These are phyloP conservation scores for Antechinus flavipes DNA, from an alignment of 2,113 vertebrate genomes.

Conservation along the genomic window DNA sequence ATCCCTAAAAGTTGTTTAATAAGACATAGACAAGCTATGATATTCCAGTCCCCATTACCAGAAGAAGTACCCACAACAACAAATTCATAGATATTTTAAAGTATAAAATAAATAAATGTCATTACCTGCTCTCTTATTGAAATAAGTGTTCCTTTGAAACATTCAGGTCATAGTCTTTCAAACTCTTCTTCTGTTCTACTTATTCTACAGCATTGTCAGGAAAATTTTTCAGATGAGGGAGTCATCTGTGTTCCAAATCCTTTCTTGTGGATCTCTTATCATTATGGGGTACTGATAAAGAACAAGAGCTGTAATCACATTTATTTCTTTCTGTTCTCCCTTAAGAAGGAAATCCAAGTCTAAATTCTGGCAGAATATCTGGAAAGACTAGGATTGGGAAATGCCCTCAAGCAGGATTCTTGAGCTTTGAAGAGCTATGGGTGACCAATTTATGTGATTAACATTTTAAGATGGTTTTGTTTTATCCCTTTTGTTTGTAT, in stretches of 20 bases:
- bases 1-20: neutral
- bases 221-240: neutral
- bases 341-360: neutral
- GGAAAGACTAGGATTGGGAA: neutral
- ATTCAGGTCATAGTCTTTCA: neutral
- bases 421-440: neutral
- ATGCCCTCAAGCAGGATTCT: neutral
- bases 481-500: neutral
- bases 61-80: neutral
- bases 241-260: neutral
- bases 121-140: neutral
- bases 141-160: neutral
- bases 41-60: neutral
- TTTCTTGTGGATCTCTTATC: neutral
- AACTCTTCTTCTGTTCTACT: neutral
- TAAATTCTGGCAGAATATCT: neutral
- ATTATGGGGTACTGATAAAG: neutral
- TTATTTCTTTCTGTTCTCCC: neutral
- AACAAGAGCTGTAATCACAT: neutral
- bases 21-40: neutral
- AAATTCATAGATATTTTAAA: neutral
- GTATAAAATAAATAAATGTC: neutral
- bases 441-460: neutral
- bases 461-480: neutral
- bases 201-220: neutral